Percentiles rank a stretch among this genome's conserved stretches.
phyloP scores from a whole-genome alignment of 2,113 vertebrate species.

The Ammodytes marinus region DNA sequence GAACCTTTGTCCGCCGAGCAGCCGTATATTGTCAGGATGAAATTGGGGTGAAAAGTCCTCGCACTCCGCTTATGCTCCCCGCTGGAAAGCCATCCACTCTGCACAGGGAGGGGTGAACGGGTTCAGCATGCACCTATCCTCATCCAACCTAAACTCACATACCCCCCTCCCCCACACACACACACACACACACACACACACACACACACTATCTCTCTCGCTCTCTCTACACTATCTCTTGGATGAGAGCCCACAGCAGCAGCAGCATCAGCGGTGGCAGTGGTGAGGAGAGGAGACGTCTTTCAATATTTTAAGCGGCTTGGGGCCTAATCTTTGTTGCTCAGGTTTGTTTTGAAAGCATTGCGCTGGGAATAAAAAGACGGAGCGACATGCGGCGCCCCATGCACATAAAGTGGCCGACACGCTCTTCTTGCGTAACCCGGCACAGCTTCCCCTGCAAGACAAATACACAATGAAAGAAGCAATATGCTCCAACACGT shows the following conservation, averaged over 20 bases:
- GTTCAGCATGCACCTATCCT: slow-evolving; percentile 68
- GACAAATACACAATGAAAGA: too few species aligned
- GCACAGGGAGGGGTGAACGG: slow-evolving; percentile 66
- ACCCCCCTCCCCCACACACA: slow-evolving; percentile 1
- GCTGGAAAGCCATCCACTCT: slow-evolving; percentile 55
- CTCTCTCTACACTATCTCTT: slow-evolving; percentile 52
- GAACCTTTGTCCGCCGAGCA: slow-evolving; percentile 24
- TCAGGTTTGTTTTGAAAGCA: slow-evolving; percentile 78
- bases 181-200: too few species aligned
- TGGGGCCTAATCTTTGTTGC: slow-evolving; percentile 74
- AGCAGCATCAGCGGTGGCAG: too few species aligned
- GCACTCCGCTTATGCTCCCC: slow-evolving; percentile 34
- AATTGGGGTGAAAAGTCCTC: slow-evolving; percentile 74
- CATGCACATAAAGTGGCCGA: slow-evolving; percentile 20
- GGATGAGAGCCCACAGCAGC: slow-evolving; percentile 64
- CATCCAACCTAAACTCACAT: slow-evolving; percentile 38
- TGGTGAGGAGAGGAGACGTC: slow-evolving; percentile 62
- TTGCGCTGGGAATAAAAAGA: slow-evolving; percentile 58
- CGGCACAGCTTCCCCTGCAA: not conserved
- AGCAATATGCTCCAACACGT: too few species aligned
- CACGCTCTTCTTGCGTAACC: slow-evolving; percentile 49
- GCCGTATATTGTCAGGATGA: slow-evolving; percentile 60
- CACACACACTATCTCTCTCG: slow-evolving; percentile 13
- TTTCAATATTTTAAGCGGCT: slow-evolving; percentile 82
- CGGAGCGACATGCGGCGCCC: slow-evolving; percentile 36